Base-by-base conservation (phyloP, 1,140 invertebrate genomes). In the Drosophila repletoides region DNA sequence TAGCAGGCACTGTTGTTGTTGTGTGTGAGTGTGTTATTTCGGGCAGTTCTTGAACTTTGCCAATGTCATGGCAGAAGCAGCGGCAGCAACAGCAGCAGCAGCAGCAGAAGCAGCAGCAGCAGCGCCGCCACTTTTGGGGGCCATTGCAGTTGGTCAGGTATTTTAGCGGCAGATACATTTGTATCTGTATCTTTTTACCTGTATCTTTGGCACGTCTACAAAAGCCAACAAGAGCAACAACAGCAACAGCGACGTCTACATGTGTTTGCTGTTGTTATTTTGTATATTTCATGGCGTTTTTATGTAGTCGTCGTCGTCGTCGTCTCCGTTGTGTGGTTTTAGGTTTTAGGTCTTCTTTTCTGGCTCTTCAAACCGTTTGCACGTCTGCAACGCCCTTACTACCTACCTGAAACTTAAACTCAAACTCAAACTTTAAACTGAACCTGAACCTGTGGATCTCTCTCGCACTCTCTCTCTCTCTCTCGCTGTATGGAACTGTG, bases 121-220 rank as follows among this genome's bases (percentile, higher is more conserved):
- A 17, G 14, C 7, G 28, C 33, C 24, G 45, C 34, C 56, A 51
- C 46, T 55, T 61, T 72, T 72, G 64, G 64, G 65, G 79, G 73
- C 66, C 76, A 75, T 58, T 83, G 76, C 76, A 84, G 70, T 73
- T 55, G 38, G 34, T 28, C 69, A 59, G 49, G 49, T 73, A 69
- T 40, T 48, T 56, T 53, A 55, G 66, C 73, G 55, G 55, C 48
- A 72, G 72, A 70, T 81, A 83, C 77, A 83, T 76, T 70, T 83
- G 77, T 72, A 69, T 73, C 59, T 77, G 74, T 84, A 83, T 84
- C 79, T 83, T 73, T 71, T 73, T 84, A 86, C 79, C 79, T 86
- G 79, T 84, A 84, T 84, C 79, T 79, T 79, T 72, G 74, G 80
- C 75, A 86, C 79, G 79, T 83, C 79, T 41, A 45, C 31, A 36